Base-by-base conservation (phyloP, 2,113 vertebrate species). In the Lates calcarifer region DNA sequence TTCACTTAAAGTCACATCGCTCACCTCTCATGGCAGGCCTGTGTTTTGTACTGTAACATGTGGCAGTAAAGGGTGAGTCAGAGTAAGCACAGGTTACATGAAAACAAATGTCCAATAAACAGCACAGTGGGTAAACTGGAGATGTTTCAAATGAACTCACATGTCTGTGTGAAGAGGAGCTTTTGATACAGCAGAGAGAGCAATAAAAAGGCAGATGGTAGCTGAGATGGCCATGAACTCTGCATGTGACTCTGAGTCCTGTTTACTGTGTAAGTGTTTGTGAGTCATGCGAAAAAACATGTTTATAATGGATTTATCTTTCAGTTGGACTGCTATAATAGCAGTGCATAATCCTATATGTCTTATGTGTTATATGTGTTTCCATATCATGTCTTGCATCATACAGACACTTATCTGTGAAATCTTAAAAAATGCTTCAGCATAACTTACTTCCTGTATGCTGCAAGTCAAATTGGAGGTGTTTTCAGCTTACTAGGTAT, bases 361-460 rank as follows among this genome's bases (percentile, higher is more conserved):
- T 4, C 4, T 35, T 35, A 35, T 35, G 33, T 7, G 7, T 35
- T 7, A 35, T 35, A 31, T 14, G 35, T 57, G 45, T 22, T 33
- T 65, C 14, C 6, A 56, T 24, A 56, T 35, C 22, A 55, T 45
- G 4, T 35, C 10, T 33, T 3, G 6, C 33, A 49, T 58, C 31
- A 47, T 24, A 41, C 18, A 33, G 33, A 61, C 8, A 37, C 28
- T 49, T 26, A 67, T 51, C 63, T 26, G 20, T 49, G 12, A 17
- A 75, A n/a, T 55, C 45, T 64, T 35, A 0, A 63, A 61, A 67
- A 56, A 17, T 53, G 45, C 64, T 78, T 79, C 47, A 53, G 49
- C 20, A n/a, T 12, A 33, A 39, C 8, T 33, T 31, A 26, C 41
- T 51, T 67, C 56, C n/a, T 67, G 31, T 73, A 33, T 64, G 56